Evolutionary conservation across 2,888 invertebrate species (phyloP), one percentile per base, ranked within the genome.

Genomic region (Volucella bombylans): DNA sequence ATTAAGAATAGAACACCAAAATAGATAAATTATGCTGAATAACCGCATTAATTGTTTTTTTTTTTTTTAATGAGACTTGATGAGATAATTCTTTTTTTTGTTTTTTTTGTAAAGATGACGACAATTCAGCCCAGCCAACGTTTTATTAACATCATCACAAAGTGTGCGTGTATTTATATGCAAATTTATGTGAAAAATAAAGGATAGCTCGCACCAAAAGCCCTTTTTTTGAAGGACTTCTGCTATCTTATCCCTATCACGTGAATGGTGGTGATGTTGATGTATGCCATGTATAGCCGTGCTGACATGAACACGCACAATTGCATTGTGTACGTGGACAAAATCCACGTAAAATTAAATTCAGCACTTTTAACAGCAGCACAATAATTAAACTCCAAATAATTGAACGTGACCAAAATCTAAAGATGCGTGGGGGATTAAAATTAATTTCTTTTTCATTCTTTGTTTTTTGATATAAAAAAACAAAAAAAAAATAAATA

Each of bases 391-490:
- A 85, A 69, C 87, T 88, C 88, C 88, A 87, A 68, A 88, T 81
- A 68, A 88, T 79, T 82, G 73, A 82, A 86, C 87, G 88, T 87
- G 82, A 82, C 88, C 87, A 88, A 83, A 88, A 88, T 87, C 88
- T 88, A 87, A 15, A 85, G 57, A 82, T 71, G 74, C 50, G 62
- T 73, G 68, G 43, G 64, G 43, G 31, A 31, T 31, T 31, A 31
- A 31, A 31, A 31, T 31, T 6, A 31, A 31, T 31, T 31, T 31
- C 6, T 31, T 31, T 31, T n/a, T n/a, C n/a, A n/a, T n/a, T n/a
- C n/a, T n/a, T n/a, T 31, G 0, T 23, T 23, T 23, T 50, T 23
- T 11, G n/a, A n/a, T 38, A 41, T 38, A 69, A 79, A 74, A 52
- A 23, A 18, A 45, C 31, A 59, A 59, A 10, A 65, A 69, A 57